Evolutionary conservation across 2,797 vertebrate genomes (phyloP).

Genomic region (Argentina silus): DNA sequence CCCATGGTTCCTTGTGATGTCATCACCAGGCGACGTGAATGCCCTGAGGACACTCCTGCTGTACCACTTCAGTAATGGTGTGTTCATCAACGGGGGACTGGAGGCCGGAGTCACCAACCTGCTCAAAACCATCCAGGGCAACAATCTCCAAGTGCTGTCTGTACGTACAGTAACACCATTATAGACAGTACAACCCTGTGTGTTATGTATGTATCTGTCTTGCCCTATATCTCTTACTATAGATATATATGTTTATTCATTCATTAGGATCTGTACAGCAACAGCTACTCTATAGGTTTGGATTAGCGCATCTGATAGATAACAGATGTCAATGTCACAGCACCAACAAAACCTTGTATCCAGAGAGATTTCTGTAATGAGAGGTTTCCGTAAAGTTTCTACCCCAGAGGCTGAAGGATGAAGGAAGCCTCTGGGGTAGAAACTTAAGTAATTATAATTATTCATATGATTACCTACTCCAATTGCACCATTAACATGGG

Average conservation of each 20-base stretch:
- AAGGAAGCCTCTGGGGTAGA: too few species aligned
- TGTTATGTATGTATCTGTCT: too few species aligned
- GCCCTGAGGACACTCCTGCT: constrained; percentile 90
- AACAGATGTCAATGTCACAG: too few species aligned
- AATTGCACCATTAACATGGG: constrained; percentile 4
- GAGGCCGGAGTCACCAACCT: constrained; percentile 93
- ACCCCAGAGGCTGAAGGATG: background rate
- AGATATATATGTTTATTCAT: too few species aligned
- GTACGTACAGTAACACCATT: constrained; percentile 72
- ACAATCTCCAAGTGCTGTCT: constrained; percentile 87
- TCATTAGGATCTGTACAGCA: too few species aligned
- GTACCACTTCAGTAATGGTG: constrained; percentile 90
- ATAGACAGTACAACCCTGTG: too few species aligned
- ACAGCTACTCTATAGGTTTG: too few species aligned
- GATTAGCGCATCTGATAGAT: too few species aligned
- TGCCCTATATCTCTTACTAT: too few species aligned
- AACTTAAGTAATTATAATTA: too few species aligned
- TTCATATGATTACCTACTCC: constrained; percentile 1
- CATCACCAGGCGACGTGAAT: constrained; percentile 83
- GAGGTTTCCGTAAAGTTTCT: background rate
- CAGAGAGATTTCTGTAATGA: too few species aligned
- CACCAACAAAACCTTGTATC: too few species aligned
- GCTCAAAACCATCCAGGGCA: constrained; percentile 90
- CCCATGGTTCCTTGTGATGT: constrained; percentile 9
- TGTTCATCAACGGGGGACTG: constrained; percentile 93